These are phyloP conservation scores for Porites lobata DNA, from an alignment of 92 coral and sea anemone species.

Conservation along the genomic window DNA sequence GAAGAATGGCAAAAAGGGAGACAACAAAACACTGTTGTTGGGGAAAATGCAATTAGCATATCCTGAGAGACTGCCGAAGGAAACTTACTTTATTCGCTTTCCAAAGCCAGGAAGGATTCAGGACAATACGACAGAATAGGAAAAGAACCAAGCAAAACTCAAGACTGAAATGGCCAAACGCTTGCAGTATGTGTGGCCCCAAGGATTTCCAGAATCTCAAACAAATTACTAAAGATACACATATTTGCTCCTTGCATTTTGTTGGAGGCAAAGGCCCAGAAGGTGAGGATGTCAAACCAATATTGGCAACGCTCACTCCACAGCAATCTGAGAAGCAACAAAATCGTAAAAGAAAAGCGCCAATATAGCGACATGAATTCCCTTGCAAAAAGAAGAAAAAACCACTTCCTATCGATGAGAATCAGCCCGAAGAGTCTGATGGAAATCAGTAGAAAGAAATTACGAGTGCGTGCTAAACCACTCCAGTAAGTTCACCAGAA, in stretches of 20 bases:
- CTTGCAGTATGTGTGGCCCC: constrained; percentile 50
- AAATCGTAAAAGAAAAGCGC: constrained; percentile 54
- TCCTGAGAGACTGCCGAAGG: constrained; percentile 49
- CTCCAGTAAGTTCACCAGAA: constrained; percentile 1
- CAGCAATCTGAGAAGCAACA: constrained; percentile 26
- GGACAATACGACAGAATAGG: constrained; percentile 2
- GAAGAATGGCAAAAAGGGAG: constrained; percentile 28
- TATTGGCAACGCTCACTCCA: constrained; percentile 47
- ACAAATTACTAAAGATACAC: constrained; percentile 46
- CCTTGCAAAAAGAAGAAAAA: constrained; percentile 20
- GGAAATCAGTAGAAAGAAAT: constrained; percentile 10
- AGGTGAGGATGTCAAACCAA: constrained; percentile 36
- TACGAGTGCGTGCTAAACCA: constrained; percentile 3
- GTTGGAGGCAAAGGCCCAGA: constrained; percentile 58
- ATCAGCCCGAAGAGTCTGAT: constrained; percentile 3
- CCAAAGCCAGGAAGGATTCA: constrained; percentile 3
- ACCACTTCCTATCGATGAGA: constrained; percentile 14
- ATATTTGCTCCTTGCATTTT: constrained; percentile 67
- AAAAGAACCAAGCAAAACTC: constrained; percentile 15
- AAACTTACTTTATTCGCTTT: constrained; percentile 14
- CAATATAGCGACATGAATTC: constrained; percentile 27
- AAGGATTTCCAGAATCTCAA: constrained; percentile 22
- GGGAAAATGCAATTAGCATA: constrained; percentile 57
- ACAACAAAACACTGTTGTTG: constrained; percentile 57
- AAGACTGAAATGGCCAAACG: constrained; percentile 46